Evolutionary conservation across 2,113 vertebrate species (phyloP), one percentile per base, ranked within the genome.

Genomic region (Pitta sordida): DNA sequence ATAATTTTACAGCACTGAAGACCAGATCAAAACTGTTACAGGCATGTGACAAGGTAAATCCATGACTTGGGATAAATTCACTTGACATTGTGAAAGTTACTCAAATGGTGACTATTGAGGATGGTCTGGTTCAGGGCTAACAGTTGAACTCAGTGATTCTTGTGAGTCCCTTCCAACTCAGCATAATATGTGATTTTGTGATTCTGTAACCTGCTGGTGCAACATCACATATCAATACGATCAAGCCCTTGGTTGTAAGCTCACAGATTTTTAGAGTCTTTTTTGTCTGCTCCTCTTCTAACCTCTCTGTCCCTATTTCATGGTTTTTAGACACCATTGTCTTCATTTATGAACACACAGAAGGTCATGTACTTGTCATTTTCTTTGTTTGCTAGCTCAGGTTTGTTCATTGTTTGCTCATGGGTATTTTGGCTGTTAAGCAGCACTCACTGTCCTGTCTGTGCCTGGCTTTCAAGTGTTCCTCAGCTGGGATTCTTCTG

Each of bases 181-280:
- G 59, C 59, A 62, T 39, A 62, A 29, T 39, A 24, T 55, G 53
- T 55, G 53, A 8, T 55, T 55, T 23, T 59, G 56, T 59, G 15
- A 36, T 36, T 36, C 34, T 39, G 17, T 62, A 62, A 41, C 34
- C 13, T 80, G 24, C 36, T 41, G 53, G 18, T 52, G 30, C 21
- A 88, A 20, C 26, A 58, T 5, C 1, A 1, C 0, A 0, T 27
- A 49, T 5, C 26, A 53, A 10, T 59, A 12, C 30, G 18, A 52
- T 0, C 22, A 7, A 19, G 30, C 3, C 55, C 34, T 34, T 37
- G 3, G 26, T 17, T 92, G 48, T 12, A 73, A 86, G 44, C 24
- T 78, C 30, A 62, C 13, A 37, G 11, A 65, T 52, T 52, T 73
- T 63, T n/a, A 70, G 2, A 26, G 27, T 32, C 17, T 41, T 71